Evolutionary conservation across 2,113 vertebrate genomes (phyloP).

Genomic region (Polyodon spathula): DNA sequence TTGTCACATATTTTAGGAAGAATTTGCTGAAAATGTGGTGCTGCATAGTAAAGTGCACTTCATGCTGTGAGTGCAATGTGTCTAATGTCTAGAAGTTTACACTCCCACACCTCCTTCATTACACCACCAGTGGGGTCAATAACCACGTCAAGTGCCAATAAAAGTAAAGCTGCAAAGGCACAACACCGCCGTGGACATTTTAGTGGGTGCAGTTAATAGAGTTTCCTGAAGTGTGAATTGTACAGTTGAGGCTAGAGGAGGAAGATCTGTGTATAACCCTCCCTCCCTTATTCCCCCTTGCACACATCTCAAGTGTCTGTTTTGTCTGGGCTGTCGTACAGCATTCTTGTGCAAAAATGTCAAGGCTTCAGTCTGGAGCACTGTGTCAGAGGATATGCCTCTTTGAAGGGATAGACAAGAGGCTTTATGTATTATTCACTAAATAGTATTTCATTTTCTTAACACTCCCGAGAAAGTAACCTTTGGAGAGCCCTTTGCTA

Average conservation of each 20-base stretch:
- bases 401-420: slow-evolving; percentile 66
- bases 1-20: too few relatives aligned
- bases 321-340: slow-evolving; percentile 73
- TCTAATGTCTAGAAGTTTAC: too few relatives aligned
- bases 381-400: slow-evolving; percentile 73
- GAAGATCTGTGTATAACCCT: slow-evolving; percentile 50
- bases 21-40: too few relatives aligned
- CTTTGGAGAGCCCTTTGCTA: slow-evolving; percentile 53
- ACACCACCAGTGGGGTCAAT: background rate
- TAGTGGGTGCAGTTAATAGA: slow-evolving; percentile 26
- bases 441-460: slow-evolving; percentile 68
- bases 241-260: slow-evolving; percentile 36
- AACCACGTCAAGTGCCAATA: background rate
- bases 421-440: slow-evolving; percentile 65
- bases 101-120: too few relatives aligned
- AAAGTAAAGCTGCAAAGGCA: slow-evolving; percentile 3
- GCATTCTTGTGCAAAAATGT: slow-evolving; percentile 62
- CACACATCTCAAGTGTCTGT: slow-evolving; percentile 77
- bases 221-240: slow-evolving; percentile 29
- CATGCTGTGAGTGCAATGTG: too few relatives aligned
- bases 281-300: slow-evolving; percentile 31
- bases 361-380: slow-evolving; percentile 67
- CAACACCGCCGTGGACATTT: slow-evolving; percentile 22
- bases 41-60: too few relatives aligned
- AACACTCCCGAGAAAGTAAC: slow-evolving; percentile 56